Conservation (phyloP, 2,113 vertebrate species). For the Anhinga rufa region DNA sequence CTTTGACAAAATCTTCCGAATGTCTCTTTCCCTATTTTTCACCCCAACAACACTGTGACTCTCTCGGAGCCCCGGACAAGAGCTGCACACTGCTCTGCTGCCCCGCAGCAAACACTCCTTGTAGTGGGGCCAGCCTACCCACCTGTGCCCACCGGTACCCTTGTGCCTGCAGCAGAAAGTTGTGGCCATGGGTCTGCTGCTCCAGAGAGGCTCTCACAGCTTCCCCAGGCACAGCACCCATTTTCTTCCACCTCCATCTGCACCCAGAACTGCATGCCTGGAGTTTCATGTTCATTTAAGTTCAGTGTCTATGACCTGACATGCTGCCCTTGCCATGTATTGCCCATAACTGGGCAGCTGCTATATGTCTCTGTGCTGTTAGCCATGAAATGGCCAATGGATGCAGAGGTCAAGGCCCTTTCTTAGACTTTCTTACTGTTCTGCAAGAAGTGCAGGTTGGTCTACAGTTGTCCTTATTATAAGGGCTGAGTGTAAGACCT, state of each 20-base stretch:
- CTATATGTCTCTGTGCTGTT: background rate
- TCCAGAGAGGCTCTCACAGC: background rate
- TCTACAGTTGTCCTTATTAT: background rate
- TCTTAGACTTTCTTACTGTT: background rate
- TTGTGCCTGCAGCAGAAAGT: background rate
- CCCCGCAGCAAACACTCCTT: background rate
- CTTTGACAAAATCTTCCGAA: background rate
- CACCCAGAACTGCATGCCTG: background rate
- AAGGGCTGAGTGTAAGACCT: background rate
- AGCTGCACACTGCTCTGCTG: too few species aligned
- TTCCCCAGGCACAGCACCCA: fast-evolving
- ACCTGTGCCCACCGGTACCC: fast-evolving
- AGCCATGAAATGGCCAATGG: background rate
- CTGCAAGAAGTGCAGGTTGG: background rate
- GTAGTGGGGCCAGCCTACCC: fast-evolving
- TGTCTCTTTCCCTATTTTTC: background rate
- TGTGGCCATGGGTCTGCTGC: background rate
- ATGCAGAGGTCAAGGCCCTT: background rate
- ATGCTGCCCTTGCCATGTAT: fast-evolving
- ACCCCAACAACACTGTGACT: background rate
- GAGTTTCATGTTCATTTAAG: background rate
- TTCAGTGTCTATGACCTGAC: background rate
- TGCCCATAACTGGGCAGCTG: background rate
- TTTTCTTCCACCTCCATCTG: background rate
- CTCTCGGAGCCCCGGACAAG: background rate